A percentile compares a stretch with the other conserved stretches of the same genome.
These are phyloP conservation scores for Pseudopleuronectes americanus DNA, from an alignment of 2,797 vertebrate species.

Conservation along the genomic window DNA sequence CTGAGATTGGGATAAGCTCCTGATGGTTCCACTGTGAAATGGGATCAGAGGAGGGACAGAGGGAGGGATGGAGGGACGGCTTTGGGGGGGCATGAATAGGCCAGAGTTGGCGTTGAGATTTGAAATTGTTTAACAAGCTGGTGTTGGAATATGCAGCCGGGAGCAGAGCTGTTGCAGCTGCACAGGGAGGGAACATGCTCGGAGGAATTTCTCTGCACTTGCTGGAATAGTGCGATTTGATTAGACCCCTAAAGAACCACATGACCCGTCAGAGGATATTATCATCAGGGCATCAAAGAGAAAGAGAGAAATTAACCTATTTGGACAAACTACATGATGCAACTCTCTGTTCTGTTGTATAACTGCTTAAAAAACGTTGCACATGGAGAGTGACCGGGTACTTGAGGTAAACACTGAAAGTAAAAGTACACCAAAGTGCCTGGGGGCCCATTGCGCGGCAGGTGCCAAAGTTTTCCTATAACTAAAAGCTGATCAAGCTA, in stretches of 20 bases:
- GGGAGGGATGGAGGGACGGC: slow-evolving; percentile 43
- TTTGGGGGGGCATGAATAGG: slow-evolving; percentile 55
- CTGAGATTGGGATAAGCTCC: slow-evolving; percentile 78
- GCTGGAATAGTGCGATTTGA: slow-evolving; percentile 33
- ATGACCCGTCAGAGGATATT: slow-evolving; percentile 43
- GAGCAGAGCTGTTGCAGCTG: slow-evolving; percentile 34
- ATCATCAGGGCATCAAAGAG: slow-evolving; percentile 38
- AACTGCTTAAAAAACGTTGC: slow-evolving; percentile 12
- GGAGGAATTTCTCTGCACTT: slow-evolving; percentile 21
- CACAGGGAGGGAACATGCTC: slow-evolving; percentile 14
- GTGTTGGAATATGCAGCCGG: slow-evolving; percentile 57
- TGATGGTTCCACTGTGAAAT: slow-evolving; percentile 79
- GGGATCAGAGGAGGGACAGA: slow-evolving; percentile 75
- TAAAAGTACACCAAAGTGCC: slow-evolving; percentile 47
- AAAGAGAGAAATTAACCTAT: slow-evolving; percentile 26
- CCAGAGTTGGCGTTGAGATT: slow-evolving; percentile 63
- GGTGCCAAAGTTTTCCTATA: slow-evolving; percentile 46
- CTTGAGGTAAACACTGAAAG: slow-evolving; percentile 37
- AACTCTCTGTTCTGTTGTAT: slow-evolving; percentile 18
- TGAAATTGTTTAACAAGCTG: slow-evolving; percentile 75
- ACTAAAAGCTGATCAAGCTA: slow-evolving; percentile 68
- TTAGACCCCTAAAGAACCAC: slow-evolving; percentile 41
- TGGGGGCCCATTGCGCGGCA: slow-evolving; percentile 32
- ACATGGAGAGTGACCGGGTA: slow-evolving; percentile 9
- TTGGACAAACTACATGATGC: slow-evolving; percentile 15